phyloP scores from a whole-genome alignment of 2,888 invertebrate species.

The Dryococelus australis region DNA sequence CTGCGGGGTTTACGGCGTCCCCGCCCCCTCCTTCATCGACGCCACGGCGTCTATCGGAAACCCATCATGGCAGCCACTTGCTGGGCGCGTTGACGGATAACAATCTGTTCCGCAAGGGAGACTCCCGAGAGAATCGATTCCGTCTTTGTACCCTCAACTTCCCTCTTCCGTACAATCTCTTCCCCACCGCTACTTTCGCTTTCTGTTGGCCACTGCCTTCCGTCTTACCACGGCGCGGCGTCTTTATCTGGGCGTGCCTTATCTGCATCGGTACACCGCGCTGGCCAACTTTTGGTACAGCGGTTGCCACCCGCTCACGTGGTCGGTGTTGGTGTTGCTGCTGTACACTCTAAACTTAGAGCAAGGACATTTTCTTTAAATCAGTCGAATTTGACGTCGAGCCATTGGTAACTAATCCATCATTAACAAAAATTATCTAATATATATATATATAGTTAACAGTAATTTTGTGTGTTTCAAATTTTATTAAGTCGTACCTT shows the following conservation, averaged over 20 bases:
- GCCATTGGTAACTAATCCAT: too few relatives aligned
- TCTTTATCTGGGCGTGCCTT: background rate
- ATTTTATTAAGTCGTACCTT: too few relatives aligned
- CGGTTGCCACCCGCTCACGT: too few relatives aligned
- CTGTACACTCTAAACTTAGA: too few relatives aligned
- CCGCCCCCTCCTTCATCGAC: background rate
- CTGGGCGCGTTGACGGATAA: background rate
- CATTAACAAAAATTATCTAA: too few relatives aligned
- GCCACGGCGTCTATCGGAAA: background rate
- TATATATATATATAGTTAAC: too few relatives aligned
- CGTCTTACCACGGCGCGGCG: background rate
- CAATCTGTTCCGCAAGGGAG: background rate
- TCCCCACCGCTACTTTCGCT: background rate
- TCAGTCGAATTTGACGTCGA: too few relatives aligned
- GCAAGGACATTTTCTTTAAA: too few relatives aligned
- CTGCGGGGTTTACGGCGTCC: background rate
- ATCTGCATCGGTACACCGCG: background rate
- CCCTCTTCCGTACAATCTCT: background rate
- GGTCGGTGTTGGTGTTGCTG: too few relatives aligned
- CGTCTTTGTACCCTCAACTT: background rate
- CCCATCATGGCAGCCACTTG: constrained; percentile 16
- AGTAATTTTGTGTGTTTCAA: too few relatives aligned
- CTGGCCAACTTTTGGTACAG: too few relatives aligned
- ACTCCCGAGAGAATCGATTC: background rate
- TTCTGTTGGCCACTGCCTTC: background rate